A percentile compares a stretch with the other conserved stretches of the same genome.
Conservation (phyloP, 2,113 vertebrate species). For the Orycteropus afer region DNA sequence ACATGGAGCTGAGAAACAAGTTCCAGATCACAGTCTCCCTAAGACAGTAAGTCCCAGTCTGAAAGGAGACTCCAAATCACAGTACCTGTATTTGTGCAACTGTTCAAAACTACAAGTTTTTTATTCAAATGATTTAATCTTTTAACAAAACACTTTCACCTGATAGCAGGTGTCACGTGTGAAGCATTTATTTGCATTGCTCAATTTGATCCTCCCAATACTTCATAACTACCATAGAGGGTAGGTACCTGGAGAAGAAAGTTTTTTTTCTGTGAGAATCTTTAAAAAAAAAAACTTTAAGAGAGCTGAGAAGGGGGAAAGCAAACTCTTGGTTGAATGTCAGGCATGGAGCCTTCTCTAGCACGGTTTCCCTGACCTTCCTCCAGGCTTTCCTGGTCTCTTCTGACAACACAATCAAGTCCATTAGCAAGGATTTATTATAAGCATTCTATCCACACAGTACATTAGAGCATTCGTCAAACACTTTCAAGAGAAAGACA, state of each 20-base stretch:
- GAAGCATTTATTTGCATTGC: accelerated
- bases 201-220: neutral
- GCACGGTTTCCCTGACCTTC: accelerated
- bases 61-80: neutral
- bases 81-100: accelerated
- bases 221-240: accelerated
- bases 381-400: no score
- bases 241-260: neutral
- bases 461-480: neutral
- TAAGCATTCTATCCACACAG: neutral
- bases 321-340: no score
- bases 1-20: accelerated
- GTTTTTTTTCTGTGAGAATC: neutral
- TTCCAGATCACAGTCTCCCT: neutral
- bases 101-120: neutral
- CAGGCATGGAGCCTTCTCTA: neutral
- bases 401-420: no score
- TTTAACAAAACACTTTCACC: neutral
- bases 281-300: neutral
- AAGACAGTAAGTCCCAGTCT: neutral
- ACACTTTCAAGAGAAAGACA: neutral
- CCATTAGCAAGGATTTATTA: neutral
- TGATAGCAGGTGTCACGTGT: no score
- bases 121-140: neutral
- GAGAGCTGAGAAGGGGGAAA: no score